Evolutionary conservation across 2,113 vertebrate genomes (phyloP), one percentile per base, ranked within the genome.

Genomic region (Pelusios castaneus): DNA sequence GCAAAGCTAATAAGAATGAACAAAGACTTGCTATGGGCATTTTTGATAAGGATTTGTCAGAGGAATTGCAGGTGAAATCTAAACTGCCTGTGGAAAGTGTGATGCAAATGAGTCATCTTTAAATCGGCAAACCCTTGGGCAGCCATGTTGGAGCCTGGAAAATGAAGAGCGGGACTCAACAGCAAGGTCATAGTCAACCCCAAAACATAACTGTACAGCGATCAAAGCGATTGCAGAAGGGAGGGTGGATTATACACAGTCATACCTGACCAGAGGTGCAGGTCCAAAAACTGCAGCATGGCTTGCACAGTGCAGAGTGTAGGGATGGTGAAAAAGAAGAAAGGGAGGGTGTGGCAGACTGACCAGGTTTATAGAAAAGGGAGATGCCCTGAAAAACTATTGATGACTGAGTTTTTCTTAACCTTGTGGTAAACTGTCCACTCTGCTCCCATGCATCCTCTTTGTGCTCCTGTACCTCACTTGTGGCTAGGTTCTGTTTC

Each of bases 1-100:
- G 85, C 92, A 10, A 95, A 95, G 96, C 94, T 96, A 90, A 94
- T 94, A 89, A 89, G 89, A 97, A 63, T 3, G 91, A 97, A 88
- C 93, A 91, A 96, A 97, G 97, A 86, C 94, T 95, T 91, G 87
- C 97, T 96, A 60, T 8, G 78, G 97, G 97, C 93, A 27, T 89
- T 77, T 41, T 91, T 87, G 94, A 96, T 96, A 97, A 96, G 94
- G 91, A 79, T 96, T 98, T 97, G 90, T 97, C 96, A 13, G 2
- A 22, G 95, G 96, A 96, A 94, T 93, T 91, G 92, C 87, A 91
- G 97, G 97, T 95, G 96, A 96, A 96, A 87, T 91, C 51, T 8
- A 63, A 94, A 75, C 79, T 3, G 84, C 93, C 90, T 31, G 22
- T 12, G 94, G 91, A 93, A 63, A 93, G 56, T 3, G 5, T 94